These are phyloP conservation scores for Trichoplusia ni DNA, from an alignment of 1,140 invertebrate genomes.

Conservation along the genomic window DNA sequence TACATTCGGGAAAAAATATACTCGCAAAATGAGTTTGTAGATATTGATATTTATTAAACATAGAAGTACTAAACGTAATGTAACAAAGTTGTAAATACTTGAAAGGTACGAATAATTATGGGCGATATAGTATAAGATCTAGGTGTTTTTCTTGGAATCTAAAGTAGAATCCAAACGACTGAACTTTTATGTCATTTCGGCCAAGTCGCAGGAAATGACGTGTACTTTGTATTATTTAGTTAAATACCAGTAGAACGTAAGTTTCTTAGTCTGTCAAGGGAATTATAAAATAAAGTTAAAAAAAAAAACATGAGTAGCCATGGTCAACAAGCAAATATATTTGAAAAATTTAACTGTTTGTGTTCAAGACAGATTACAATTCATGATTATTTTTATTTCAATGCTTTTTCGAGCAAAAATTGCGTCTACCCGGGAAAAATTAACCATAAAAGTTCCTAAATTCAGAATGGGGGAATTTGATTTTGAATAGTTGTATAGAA, in stretches of 20 bases:
- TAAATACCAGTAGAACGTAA: too few relatives aligned
- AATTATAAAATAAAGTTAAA: too few relatives aligned
- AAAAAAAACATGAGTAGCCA: too few relatives aligned
- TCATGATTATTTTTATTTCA: too few relatives aligned
- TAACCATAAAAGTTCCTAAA: too few relatives aligned
- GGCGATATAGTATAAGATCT: slow-evolving; percentile 39
- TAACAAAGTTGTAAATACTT: slow-evolving; percentile 7
- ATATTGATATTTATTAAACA: background rate
- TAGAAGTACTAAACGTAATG: slow-evolving; percentile 3
- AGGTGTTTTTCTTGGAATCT: slow-evolving; percentile 48
- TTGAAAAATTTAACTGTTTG: too few relatives aligned
- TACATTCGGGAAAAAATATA: background rate
- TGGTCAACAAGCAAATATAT: too few relatives aligned
- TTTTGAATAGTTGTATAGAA: background rate
- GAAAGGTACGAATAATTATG: slow-evolving; percentile 44
- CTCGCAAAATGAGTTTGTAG: background rate
- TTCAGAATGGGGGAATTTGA: slow-evolving; percentile 1
- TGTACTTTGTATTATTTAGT: background rate
- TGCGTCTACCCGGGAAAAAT: too few relatives aligned
- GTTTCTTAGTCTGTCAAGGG: too few relatives aligned
- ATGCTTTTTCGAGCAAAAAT: too few relatives aligned
- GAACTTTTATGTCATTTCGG: slow-evolving; percentile 34
- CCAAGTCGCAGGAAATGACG: background rate
- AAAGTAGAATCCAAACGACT: slow-evolving; percentile 54
- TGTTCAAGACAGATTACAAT: too few relatives aligned